Percentiles rank a stretch among this genome's conserved stretches.
phyloP scores from a whole-genome alignment of 2,888 invertebrate genomes.

The Leptopilina myrica region DNA sequence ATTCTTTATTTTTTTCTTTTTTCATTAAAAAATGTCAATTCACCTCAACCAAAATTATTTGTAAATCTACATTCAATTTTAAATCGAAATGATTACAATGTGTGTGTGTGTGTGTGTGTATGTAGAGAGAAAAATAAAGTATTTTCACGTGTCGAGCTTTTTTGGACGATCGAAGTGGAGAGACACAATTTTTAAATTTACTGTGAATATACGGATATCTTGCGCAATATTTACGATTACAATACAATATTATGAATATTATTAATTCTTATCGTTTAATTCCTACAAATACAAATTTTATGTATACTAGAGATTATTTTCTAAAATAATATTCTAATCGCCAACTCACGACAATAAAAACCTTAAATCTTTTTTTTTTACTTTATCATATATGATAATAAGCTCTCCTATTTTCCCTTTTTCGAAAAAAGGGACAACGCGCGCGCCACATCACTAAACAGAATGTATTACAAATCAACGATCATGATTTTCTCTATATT shows the following conservation, averaged over 20 bases:
- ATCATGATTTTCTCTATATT: constrained; percentile 4
- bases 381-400: constrained; percentile 34
- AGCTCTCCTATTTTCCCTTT: constrained; percentile 30
- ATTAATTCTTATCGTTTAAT: constrained; percentile 9
- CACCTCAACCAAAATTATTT: background rate
- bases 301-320: constrained; percentile 25
- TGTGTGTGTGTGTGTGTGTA: no score
- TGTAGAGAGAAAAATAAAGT: constrained; percentile 8
- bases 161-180: background rate
- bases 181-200: constrained; percentile 14
- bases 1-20: background rate
- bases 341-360: background rate
- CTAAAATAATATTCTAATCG: constrained; percentile 15
- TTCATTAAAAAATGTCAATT: background rate
- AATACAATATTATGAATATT: constrained; percentile 11
- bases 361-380: constrained; percentile 15
- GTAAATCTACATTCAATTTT: constrained; percentile 1
- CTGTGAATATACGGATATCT: constrained; percentile 23
- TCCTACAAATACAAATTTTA: constrained; percentile 14
- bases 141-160: constrained; percentile 25
- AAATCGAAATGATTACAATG: background rate
- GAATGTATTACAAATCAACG: constrained; percentile 21
- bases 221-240: constrained; percentile 27
- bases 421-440: background rate
- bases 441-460: constrained; percentile 3